Evolutionary conservation across 2,888 invertebrate species (phyloP), one percentile per base, ranked within the genome.

Genomic region (Gari tellinella): DNA sequence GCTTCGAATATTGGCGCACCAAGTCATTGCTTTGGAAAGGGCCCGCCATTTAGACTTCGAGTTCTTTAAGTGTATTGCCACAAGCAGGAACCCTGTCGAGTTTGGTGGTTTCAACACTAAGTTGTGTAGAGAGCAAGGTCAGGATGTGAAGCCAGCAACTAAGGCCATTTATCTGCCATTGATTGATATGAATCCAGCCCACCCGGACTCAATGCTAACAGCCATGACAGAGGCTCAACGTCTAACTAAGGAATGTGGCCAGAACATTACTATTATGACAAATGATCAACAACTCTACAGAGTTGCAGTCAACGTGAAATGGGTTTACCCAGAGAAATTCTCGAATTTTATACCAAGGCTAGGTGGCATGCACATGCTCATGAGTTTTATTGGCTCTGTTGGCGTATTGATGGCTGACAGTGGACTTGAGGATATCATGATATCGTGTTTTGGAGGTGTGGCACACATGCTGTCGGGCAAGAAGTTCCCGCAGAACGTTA

Each of bases 331-430:
- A 37, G 56, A 74, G 0, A 19, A 21, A 43, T 82, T 82, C 60
- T 1, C 0, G 17, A 51, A 67, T 56, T 37, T 83, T 23, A 52
- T 76, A 10, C 41, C 48, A 12, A 37, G 81, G 10, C 74, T 84
- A 12, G 81, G 82, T 15, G 85, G 84, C 0, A 85, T 85, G 83
- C 81, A 85, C 49, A 17, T 63, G 25, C 61, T 83, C 5, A 81
- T 84, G 80, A 84, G 84, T 43, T 85, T 78, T 55, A 53, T 79
- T 57, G 84, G 79, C 0, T 69, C 51, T 49, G 52, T 82, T 21
- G 75, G 83, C n/a, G 52, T 55, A 5, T 45, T 85, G 37, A 76
- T 84, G 82, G 65, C 73, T 19, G 51, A 70, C 10, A 78, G 61
- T 69, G 84, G 82, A 0, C 63, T 85, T 0, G 61, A 56, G 37